Percentiles rank a stretch among this genome's conserved stretches.
phyloP scores from a whole-genome alignment of 2,888 invertebrate genomes.

The Eudemis profundana region DNA sequence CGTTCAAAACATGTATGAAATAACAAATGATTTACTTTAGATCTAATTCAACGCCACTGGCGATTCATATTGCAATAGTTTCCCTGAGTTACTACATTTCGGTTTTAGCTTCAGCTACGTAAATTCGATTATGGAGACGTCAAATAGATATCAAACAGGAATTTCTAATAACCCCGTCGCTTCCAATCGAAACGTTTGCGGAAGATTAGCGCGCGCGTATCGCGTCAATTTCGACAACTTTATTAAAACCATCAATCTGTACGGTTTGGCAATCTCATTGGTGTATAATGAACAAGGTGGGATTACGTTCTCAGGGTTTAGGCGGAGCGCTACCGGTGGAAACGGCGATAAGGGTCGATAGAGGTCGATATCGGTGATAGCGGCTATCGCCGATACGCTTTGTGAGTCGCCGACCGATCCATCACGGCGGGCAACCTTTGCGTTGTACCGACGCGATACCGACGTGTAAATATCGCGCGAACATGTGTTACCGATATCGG shows the following conservation, averaged over 20 bases:
- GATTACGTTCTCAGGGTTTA: constrained; percentile 69
- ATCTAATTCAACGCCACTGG: not conserved
- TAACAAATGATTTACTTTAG: not conserved
- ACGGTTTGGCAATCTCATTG: constrained; percentile 63
- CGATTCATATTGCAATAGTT: not conserved
- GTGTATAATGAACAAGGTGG: constrained; percentile 76
- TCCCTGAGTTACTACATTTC: not conserved
- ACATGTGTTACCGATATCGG: constrained; percentile 79
- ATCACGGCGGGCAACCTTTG: constrained; percentile 76
- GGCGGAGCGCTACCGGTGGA: constrained; percentile 56
- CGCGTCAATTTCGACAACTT: constrained; percentile 50
- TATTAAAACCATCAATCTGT: constrained; percentile 72
- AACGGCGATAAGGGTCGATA: constrained; percentile 47
- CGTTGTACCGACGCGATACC: constrained; percentile 71
- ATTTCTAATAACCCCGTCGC: constrained; percentile 35
- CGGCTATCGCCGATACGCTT: constrained; percentile 77
- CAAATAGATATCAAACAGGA: constrained; percentile 27
- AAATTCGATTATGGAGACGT: constrained; percentile 20
- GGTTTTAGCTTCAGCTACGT: not conserved
- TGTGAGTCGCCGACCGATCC: constrained; percentile 82
- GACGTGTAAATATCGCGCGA: constrained; percentile 70
- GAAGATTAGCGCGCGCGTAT: constrained; percentile 44
- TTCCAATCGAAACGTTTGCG: constrained; percentile 46
- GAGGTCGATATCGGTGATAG: constrained; percentile 66
- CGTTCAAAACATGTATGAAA: not conserved